Conservation (phyloP, 2,113 vertebrate genomes). For the Oplegnathus fasciatus region DNA sequence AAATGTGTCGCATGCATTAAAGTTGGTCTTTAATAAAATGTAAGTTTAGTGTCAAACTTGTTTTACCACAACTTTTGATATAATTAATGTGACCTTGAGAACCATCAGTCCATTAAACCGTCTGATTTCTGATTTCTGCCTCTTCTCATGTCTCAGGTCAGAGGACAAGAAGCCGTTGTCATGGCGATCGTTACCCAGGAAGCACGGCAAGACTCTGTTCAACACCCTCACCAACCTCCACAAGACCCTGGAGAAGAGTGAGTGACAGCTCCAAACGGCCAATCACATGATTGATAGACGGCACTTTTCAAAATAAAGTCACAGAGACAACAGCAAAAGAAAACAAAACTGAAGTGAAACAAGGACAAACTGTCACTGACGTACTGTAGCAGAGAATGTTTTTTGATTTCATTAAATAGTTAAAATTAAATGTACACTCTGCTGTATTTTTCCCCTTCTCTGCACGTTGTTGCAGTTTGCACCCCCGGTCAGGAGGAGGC, state of each 20-base stretch:
- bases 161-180: conserved; percentile 93
- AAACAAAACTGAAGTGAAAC: not conserved
- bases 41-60: too few relatives aligned
- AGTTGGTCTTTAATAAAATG: too few relatives aligned
- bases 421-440: not conserved
- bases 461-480: conserved; percentile 84
- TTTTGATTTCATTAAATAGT: not conserved
- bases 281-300: not conserved
- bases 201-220: conserved; percentile 90
- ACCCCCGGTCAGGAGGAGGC: conserved; percentile 91
- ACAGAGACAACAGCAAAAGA: not conserved
- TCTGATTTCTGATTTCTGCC: too few relatives aligned
- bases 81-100: too few relatives aligned
- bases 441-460: not conserved
- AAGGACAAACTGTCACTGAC: too few relatives aligned
- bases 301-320: not conserved
- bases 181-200: conserved; percentile 89
- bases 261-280: conserved; percentile 41
- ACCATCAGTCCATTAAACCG: not conserved
- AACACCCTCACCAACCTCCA: conserved; percentile 86
- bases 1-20: too few relatives aligned
- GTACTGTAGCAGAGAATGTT: not conserved
- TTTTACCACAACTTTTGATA: too few relatives aligned
- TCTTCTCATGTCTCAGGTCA: conserved; percentile 77
- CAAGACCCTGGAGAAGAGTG: conserved; percentile 93